Percentiles rank a stretch among this genome's conserved stretches.
Evolutionary conservation across 2,888 invertebrate species (phyloP).

Genomic region (Rotaria magnacalcarata): DNA sequence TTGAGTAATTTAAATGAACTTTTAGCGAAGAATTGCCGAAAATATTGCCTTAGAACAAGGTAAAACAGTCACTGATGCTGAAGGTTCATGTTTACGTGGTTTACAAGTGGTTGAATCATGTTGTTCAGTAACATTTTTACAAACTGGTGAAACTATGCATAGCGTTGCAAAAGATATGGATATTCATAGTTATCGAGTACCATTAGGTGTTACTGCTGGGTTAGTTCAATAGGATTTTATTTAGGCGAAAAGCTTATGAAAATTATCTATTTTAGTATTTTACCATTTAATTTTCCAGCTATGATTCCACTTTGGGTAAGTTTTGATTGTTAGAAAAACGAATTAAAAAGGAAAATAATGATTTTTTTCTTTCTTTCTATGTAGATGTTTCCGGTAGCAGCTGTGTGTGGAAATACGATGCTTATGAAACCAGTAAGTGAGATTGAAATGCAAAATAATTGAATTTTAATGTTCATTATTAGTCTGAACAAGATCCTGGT

Average conservation of each 20-base stretch:
- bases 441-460: background rate
- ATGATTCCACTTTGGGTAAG: slow-evolving; percentile 93
- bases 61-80: slow-evolving; percentile 90
- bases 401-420: slow-evolving; percentile 85
- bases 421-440: slow-evolving; percentile 72
- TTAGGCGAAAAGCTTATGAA: background rate
- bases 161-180: slow-evolving; percentile 90
- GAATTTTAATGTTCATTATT: background rate
- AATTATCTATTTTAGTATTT: slow-evolving; percentile 66
- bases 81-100: slow-evolving; percentile 93
- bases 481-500: slow-evolving; percentile 90
- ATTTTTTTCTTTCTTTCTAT: slow-evolving; percentile 27
- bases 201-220: slow-evolving; percentile 82
- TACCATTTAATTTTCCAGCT: slow-evolving; percentile 98
- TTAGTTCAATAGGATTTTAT: background rate
- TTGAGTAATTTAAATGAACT: slow-evolving; percentile 51
- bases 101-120: slow-evolving; percentile 91
- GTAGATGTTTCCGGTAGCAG: slow-evolving; percentile 67
- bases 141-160: slow-evolving; percentile 83
- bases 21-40: slow-evolving; percentile 73
- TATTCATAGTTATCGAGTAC: slow-evolving; percentile 81
- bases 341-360: background rate
- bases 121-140: slow-evolving; percentile 82
- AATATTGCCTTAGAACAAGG: slow-evolving; percentile 93
- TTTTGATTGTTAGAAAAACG: background rate